These are phyloP conservation scores for Poeciliopsis gracilis DNA, from an alignment of 2,797 vertebrate genomes.

Conservation along the genomic window DNA sequence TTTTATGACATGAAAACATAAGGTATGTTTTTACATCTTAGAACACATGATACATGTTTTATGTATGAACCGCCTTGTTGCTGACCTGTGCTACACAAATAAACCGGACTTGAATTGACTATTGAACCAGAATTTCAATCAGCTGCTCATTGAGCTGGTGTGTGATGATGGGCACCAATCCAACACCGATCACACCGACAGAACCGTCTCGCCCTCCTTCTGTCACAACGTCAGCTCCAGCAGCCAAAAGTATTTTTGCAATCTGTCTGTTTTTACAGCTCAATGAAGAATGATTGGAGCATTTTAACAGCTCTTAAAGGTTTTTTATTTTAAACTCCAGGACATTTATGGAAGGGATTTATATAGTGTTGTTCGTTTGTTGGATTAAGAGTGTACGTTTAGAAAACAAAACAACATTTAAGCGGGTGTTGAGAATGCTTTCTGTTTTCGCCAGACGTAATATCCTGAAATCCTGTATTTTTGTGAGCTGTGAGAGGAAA, in stretches of 20 bases:
- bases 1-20: no score
- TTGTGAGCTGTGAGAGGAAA: neutral
- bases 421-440: neutral
- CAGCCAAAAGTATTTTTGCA: neutral
- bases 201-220: neutral
- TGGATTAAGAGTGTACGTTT: neutral
- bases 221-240: neutral
- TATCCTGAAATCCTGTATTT: neutral
- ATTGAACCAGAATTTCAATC: slow-evolving; percentile 12
- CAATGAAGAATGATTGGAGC: neutral
- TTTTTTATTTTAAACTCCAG: neutral
- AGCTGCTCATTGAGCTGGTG: neutral
- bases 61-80: no score
- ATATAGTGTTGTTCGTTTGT: neutral
- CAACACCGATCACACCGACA: neutral
- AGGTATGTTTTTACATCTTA: no score
- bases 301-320: neutral
- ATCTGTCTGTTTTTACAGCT: neutral
- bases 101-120: neutral
- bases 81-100: no score
- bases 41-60: no score
- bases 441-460: neutral
- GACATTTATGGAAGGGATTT: neutral
- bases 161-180: neutral
- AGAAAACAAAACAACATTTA: neutral